phyloP scores from a whole-genome alignment of 2,113 vertebrate species.

The Passer domesticus region DNA sequence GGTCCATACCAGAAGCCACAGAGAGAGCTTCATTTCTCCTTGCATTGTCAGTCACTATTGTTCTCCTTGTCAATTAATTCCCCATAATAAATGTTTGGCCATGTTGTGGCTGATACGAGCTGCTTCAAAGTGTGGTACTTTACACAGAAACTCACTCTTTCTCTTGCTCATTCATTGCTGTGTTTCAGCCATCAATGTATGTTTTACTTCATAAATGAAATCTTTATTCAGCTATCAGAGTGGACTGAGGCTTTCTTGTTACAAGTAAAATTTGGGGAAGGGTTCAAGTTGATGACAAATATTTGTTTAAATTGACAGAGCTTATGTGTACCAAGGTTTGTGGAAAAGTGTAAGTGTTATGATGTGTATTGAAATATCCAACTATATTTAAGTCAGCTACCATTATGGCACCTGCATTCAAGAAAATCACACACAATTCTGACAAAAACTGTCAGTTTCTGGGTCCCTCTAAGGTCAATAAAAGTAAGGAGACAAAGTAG shows the following conservation, averaged over 20 bases:
- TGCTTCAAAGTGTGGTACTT: not conserved
- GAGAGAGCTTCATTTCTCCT: constrained; percentile 27
- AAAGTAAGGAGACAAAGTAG: not conserved
- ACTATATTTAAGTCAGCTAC: not conserved
- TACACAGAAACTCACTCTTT: not conserved
- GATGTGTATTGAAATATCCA: not conserved
- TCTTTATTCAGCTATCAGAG: not conserved
- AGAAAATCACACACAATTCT: not conserved
- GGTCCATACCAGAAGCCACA: constrained; percentile 39
- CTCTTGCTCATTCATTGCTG: not conserved
- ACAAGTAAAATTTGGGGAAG: not conserved
- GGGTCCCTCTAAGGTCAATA: not conserved
- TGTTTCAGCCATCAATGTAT: not conserved
- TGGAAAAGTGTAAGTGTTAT: not conserved
- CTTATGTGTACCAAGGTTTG: not conserved
- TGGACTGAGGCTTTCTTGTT: not conserved
- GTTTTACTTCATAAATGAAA: not conserved
- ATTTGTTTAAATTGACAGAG: not conserved
- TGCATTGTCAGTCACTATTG: constrained; percentile 56
- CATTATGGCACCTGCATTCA: not conserved
- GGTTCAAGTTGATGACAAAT: not conserved
- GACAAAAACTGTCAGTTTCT: not conserved
- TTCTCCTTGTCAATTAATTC: constrained; percentile 70
- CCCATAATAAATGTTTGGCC: constrained; percentile 60
- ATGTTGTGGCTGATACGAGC: not conserved